phyloP scores from a whole-genome alignment of 2,888 invertebrate species.

The Xylota segnis region DNA sequence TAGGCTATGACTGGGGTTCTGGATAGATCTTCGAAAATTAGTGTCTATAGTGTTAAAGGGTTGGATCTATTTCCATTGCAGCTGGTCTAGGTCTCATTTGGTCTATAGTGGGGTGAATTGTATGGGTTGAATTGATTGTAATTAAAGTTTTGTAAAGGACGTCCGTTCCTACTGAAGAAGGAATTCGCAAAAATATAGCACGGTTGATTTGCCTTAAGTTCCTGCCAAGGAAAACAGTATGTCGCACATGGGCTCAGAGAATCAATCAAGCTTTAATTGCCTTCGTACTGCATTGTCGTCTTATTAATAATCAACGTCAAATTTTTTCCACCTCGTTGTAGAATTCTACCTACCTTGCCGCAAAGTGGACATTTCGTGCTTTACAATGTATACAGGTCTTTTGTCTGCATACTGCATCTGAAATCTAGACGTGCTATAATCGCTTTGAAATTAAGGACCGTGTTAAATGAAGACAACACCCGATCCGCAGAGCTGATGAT shows the following conservation, averaged over 20 bases:
- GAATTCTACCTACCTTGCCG: too few relatives aligned
- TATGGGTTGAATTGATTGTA: too few relatives aligned
- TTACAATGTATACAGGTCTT: neutral
- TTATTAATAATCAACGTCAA: too few relatives aligned
- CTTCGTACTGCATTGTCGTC: too few relatives aligned
- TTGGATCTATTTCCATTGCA: constrained; percentile 7
- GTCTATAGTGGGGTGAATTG: too few relatives aligned
- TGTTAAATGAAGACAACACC: neutral
- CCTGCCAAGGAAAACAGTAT: neutral
- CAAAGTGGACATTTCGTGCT: neutral
- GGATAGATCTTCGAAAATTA: constrained; percentile 3
- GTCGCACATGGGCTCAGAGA: neutral
- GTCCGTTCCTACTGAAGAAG: too few relatives aligned
- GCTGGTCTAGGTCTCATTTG: constrained; percentile 1
- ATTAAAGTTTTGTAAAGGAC: too few relatives aligned
- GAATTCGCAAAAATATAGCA: constrained; percentile 9
- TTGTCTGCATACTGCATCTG: too few relatives aligned
- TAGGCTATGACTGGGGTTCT: neutral
- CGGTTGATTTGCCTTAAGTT: constrained; percentile 8
- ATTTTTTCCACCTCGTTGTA: too few relatives aligned
- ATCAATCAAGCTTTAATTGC: too few relatives aligned
- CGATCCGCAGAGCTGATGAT: neutral
- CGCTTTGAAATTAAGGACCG: neutral
- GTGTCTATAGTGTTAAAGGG: constrained; percentile 2
- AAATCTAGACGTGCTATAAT: neutral